Evolutionary conservation across 2,888 invertebrate species (phyloP), one percentile per base, ranked within the genome.

Genomic region (Zygogramma bicolorata): DNA sequence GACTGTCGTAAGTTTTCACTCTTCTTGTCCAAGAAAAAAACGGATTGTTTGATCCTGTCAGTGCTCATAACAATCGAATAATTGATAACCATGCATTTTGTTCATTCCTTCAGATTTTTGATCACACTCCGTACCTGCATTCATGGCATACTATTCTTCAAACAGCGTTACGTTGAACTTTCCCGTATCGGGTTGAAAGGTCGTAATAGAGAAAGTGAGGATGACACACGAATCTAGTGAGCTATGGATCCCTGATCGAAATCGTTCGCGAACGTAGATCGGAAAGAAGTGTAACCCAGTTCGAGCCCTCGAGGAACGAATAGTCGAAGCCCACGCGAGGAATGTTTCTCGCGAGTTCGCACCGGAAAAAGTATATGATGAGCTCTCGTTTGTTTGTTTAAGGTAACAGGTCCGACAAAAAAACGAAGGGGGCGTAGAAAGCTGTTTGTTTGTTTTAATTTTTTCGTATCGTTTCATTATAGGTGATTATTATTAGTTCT

Each of bases 131-230:
- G 13, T 29, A 15, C 31, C 2, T 31, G 38, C 22, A 38, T n/a
- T 34, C 38, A 38, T 34, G 20, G n/a, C 13, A 61, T 18, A 6
- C 40, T 18, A 22, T 38, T 61, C n/a, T 38, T 34, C 22, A 40
- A 34, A 38, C 2, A 63, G 53, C 53, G 53, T 53, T 53, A 53
- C 27, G 46, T 53, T 61, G 70, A 73, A 73, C 73, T 75, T 75
- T 75, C 74, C 71, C 71, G 65, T 70, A 46, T 65, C 40, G 34
- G 77, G 77, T 78, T 71, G 72, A 73, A 72, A 78, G 78, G 77
- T 78, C 74, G 73, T n/a, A 59, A 29, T 6, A 75, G 78, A 71
- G 78, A 78, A 78, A 78, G 78, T 75, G 76, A 75, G 73, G 77
- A 78, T 71, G 78, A 75, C 71, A 70, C 63, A 63, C 75, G 75